These are phyloP conservation scores for Albula goreensis DNA, from an alignment of 2,113 vertebrate species.

Conservation along the genomic window DNA sequence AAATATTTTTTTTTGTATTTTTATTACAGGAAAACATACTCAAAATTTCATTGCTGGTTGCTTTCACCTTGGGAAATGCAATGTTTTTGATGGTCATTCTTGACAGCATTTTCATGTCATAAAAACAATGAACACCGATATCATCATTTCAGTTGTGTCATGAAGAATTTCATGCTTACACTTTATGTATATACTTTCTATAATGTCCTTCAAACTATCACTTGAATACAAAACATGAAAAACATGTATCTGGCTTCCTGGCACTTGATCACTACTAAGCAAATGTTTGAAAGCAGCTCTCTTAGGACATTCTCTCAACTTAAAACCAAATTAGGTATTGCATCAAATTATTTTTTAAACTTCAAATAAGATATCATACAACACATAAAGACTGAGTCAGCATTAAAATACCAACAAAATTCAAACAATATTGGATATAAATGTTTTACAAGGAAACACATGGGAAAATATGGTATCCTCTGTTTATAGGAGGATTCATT, in stretches of 20 bases:
- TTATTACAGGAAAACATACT: constrained; percentile 25
- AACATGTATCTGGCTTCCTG: neutral
- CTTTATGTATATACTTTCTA: neutral
- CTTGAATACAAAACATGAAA: neutral
- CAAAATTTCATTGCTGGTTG: constrained; percentile 17
- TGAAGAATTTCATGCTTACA: neutral
- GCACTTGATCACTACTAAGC: no score
- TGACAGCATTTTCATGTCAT: constrained; percentile 64
- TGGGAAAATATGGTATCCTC: no score
- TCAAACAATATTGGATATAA: no score
- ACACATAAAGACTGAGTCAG: no score
- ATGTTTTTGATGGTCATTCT: constrained; percentile 67
- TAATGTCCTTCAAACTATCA: neutral
- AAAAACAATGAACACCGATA: constrained; percentile 11
- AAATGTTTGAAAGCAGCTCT: no score
- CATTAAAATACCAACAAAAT: no score
- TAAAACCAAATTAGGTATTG: no score
- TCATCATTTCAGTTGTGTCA: neutral
- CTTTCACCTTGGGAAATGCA: constrained; percentile 66
- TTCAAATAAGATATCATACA: no score
- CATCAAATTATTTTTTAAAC: no score
- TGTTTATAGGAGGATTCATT: no score
- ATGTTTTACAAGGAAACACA: no score
- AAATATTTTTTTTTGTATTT: neutral
- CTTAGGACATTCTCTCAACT: no score